Conservation (phyloP, 2,797 vertebrate genomes). For the Lepus oiostolus region DNA sequence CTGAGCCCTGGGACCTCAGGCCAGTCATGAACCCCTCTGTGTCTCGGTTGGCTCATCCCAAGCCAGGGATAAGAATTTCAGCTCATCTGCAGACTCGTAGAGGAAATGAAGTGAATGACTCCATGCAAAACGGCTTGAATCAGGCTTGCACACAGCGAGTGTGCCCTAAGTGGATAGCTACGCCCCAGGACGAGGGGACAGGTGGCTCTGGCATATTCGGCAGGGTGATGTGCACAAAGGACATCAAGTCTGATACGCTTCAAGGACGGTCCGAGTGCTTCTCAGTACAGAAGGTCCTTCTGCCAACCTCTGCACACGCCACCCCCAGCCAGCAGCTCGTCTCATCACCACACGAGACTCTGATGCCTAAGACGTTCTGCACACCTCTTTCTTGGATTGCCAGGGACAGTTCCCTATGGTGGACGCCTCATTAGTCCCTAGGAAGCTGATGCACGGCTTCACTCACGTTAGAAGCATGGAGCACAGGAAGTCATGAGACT, state of each 20-base stretch:
- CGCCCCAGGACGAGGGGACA: background rate
- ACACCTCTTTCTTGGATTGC: background rate
- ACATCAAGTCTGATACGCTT: background rate
- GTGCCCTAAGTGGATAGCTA: background rate
- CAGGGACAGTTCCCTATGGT: background rate
- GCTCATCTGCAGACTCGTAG: background rate
- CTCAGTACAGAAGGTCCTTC: background rate
- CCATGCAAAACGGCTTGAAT: background rate
- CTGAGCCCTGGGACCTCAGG: background rate
- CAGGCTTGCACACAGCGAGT: background rate
- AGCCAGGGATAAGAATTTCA: background rate
- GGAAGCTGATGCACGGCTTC: background rate
- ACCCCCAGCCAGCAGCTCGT: background rate
- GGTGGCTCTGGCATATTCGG: background rate
- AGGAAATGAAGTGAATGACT: background rate
- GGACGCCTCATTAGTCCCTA: background rate
- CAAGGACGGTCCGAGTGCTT: background rate
- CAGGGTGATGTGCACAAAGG: background rate
- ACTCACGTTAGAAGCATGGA: background rate
- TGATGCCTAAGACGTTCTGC: background rate
- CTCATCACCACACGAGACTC: background rate
- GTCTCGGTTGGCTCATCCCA: background rate
- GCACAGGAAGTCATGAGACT: background rate
- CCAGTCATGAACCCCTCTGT: background rate
- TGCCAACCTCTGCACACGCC: background rate